phyloP scores from a whole-genome alignment of 2,888 invertebrate species.

The Deilephila elpenor region DNA sequence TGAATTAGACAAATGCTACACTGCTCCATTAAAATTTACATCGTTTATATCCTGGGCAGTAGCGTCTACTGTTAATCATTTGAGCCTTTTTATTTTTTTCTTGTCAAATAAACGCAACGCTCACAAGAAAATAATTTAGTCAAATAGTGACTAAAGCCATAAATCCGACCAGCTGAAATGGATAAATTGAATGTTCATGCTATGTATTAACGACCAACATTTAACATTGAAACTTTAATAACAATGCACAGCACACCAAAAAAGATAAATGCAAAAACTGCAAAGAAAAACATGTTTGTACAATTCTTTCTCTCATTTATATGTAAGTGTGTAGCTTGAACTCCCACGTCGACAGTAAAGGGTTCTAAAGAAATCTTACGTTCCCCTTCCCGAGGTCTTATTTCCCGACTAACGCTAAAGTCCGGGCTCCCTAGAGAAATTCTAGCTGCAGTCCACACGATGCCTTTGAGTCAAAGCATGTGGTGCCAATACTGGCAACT shows the following conservation, averaged over 20 bases:
- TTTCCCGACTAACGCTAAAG: background rate
- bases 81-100: too few species aligned
- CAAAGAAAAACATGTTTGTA: background rate
- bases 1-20: conserved; percentile 5
- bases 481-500: background rate
- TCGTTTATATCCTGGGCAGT: too few species aligned
- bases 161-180: too few species aligned
- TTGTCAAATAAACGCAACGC: too few species aligned
- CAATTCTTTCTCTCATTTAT: background rate
- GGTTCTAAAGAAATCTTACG: conserved; percentile 7
- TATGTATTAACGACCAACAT: too few species aligned
- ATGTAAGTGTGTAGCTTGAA: background rate
- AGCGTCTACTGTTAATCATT: too few species aligned
- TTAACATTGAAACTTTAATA: too few species aligned
- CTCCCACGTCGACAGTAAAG: background rate
- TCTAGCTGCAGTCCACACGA: background rate
- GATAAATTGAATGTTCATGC: too few species aligned
- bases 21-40: background rate
- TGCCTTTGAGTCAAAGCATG: conserved; percentile 8
- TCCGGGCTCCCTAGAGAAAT: conserved; percentile 14
- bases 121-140: too few species aligned
- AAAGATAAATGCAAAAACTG: too few species aligned
- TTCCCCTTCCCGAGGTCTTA: background rate
- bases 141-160: too few species aligned
- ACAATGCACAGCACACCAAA: too few species aligned